These are phyloP conservation scores for Sander vitreus DNA, from an alignment of 2,113 vertebrate genomes.

Conservation along the genomic window DNA sequence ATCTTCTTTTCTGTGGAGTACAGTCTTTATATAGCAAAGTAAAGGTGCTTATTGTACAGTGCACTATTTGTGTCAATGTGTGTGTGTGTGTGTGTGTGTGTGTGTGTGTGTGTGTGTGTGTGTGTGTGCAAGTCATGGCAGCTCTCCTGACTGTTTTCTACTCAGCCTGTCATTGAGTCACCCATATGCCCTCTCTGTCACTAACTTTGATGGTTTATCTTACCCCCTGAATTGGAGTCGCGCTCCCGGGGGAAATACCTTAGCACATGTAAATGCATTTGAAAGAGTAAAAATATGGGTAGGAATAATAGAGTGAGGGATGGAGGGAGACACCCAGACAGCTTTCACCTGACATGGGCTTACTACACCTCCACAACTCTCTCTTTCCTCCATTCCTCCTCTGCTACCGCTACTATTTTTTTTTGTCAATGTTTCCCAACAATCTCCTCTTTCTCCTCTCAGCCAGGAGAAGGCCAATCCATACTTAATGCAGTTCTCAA, in stretches of 20 bases:
- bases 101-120: constrained; percentile 24
- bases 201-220: constrained; percentile 82
- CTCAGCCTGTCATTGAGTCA: constrained; percentile 77
- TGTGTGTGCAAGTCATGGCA: constrained; percentile 24
- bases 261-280: constrained; percentile 78
- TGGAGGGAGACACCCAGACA: constrained; percentile 53
- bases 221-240: constrained; percentile 76
- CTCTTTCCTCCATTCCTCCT: constrained; percentile 13
- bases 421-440: constrained; percentile 46
- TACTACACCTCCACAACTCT: constrained; percentile 28
- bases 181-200: constrained; percentile 78
- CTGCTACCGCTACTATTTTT: constrained; percentile 11
- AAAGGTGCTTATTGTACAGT: constrained; percentile 40
- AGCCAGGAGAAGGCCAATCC: constrained; percentile 56
- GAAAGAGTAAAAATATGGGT: constrained; percentile 73
- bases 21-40: constrained; percentile 25
- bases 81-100: constrained; percentile 25
- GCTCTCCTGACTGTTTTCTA: constrained; percentile 66
- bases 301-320: constrained; percentile 68
- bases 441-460: constrained; percentile 42
- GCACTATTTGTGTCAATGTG: constrained; percentile 19
- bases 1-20: constrained; percentile 25
- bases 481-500: constrained; percentile 47
- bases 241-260: constrained; percentile 79
- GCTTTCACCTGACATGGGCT: constrained; percentile 35